These are phyloP conservation scores for Tauraco hartlaubi DNA, from an alignment of 2,797 vertebrate species.

Conservation along the genomic window DNA sequence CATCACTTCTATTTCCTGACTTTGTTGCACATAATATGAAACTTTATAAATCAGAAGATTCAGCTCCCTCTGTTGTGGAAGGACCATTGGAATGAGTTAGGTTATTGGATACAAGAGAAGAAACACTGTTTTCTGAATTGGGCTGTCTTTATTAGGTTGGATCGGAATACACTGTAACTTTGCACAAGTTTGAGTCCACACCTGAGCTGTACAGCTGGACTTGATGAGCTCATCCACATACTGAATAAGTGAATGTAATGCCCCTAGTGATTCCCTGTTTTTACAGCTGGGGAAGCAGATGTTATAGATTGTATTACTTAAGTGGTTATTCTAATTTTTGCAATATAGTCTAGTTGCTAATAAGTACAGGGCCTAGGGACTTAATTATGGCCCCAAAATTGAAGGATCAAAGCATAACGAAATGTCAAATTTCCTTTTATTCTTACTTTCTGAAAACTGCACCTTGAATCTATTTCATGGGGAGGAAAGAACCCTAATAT, in stretches of 20 bases:
- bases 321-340: background rate
- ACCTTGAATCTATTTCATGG: background rate
- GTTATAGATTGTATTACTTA: background rate
- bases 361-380: background rate
- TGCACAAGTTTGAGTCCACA: background rate
- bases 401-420: background rate
- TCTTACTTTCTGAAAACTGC: background rate
- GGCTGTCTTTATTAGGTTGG: background rate
- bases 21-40: background rate
- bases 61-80: background rate
- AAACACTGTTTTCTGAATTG: background rate
- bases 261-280: conserved; percentile 19
- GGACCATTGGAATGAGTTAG: background rate
- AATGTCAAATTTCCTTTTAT: background rate
- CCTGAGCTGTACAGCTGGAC: conserved; percentile 35
- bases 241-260: background rate
- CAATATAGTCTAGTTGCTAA: background rate
- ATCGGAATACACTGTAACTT: background rate
- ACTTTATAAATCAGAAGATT: background rate
- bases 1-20: background rate
- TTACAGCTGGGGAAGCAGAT: conserved; percentile 35
- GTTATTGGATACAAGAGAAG: background rate
- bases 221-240: conserved; percentile 20
- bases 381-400: background rate
- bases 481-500: background rate